These are phyloP conservation scores for Drosophila sp. DNA, from an alignment of 1,140 invertebrate species.

Conservation along the genomic window DNA sequence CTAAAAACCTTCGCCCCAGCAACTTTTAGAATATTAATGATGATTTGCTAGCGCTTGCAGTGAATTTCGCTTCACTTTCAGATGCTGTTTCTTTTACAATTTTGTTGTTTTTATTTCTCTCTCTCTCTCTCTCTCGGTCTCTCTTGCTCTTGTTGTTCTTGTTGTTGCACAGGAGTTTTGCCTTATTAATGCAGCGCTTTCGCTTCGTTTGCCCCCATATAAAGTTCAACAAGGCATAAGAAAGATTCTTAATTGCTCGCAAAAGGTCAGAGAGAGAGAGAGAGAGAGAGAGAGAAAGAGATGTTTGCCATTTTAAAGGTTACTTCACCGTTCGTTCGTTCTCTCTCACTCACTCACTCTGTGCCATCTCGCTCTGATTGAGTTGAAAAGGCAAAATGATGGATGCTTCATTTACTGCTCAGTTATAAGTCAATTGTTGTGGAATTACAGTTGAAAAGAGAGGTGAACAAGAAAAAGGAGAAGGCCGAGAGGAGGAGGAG, in stretches of 20 bases:
- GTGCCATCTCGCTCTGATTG: neutral
- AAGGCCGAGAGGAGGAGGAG: neutral
- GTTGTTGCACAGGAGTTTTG: constrained; percentile 29
- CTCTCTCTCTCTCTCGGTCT: neutral
- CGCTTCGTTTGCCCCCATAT: constrained; percentile 19
- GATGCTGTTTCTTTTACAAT: constrained; percentile 23
- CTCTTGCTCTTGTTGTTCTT: constrained; percentile 15
- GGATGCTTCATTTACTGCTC: constrained; percentile 75
- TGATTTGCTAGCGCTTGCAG: constrained; percentile 57
- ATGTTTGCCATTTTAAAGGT: constrained; percentile 32
- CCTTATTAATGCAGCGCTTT: constrained; percentile 59
- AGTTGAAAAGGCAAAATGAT: constrained; percentile 50
- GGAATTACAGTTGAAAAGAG: constrained; percentile 25
- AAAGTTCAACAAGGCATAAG: constrained; percentile 51
- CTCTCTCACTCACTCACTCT: neutral
- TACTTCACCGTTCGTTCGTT: neutral
- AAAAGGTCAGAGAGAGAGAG: constrained; percentile 50
- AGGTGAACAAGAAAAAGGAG: neutral
- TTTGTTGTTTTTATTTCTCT: neutral
- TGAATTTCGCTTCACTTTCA: constrained; percentile 34
- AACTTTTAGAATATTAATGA: constrained; percentile 81
- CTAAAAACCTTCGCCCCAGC: constrained; percentile 65
- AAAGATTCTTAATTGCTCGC: constrained; percentile 56
- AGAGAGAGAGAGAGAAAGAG: too few species aligned
- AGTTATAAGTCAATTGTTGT: constrained; percentile 35